Conservation (phyloP, 2,888 invertebrate genomes). For the Caenorhabditis zanzibari region DNA sequence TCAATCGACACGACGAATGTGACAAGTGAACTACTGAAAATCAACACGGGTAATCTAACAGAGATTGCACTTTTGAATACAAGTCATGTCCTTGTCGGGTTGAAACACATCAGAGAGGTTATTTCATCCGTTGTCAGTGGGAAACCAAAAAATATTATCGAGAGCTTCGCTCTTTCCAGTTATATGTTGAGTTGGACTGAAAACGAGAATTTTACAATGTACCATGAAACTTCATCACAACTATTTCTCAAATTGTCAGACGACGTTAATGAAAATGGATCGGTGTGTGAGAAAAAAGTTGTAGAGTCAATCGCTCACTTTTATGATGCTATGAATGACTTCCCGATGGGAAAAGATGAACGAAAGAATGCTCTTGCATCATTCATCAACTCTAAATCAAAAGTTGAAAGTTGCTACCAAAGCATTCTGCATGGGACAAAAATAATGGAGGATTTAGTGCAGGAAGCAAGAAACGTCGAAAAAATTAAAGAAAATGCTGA, state of each 20-base stretch:
- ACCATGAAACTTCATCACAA: not conserved
- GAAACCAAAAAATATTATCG: too few relatives aligned
- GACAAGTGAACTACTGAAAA: conserved; percentile 1
- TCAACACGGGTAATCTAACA: not conserved
- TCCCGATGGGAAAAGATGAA: not conserved
- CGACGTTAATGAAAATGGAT: not conserved
- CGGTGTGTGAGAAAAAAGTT: not conserved
- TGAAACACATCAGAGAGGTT: not conserved
- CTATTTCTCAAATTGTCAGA: not conserved
- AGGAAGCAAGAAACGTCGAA: not conserved
- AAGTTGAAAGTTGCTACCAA: not conserved
- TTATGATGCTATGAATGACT: not conserved
- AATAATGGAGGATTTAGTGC: not conserved
- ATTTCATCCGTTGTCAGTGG: not conserved
- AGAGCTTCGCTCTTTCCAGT: not conserved
- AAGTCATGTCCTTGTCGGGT: not conserved
- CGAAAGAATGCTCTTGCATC: not conserved
- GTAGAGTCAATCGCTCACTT: not conserved
- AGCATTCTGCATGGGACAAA: not conserved
- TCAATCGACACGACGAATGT: not conserved
- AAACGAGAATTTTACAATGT: not conserved
- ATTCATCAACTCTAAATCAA: not conserved
- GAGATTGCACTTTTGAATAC: not conserved
- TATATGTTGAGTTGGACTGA: not conserved
- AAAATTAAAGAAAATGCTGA: not conserved